A percentile compares a stretch with the other conserved stretches of the same genome.
These are phyloP conservation scores for Cinara cedri DNA, from an alignment of 2,888 invertebrate genomes.

Conservation along the genomic window DNA sequence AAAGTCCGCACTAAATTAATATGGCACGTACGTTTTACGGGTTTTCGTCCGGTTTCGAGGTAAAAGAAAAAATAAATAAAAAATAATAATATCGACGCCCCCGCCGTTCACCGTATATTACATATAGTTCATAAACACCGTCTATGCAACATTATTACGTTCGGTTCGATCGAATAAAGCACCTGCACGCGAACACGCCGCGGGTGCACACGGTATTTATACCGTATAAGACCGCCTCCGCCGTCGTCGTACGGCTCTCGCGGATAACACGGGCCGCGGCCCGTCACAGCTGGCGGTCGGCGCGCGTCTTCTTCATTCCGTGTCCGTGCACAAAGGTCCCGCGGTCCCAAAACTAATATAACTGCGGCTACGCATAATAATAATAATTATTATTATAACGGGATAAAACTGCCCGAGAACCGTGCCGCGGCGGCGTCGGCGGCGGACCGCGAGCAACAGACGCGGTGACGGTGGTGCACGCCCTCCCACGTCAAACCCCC, in stretches of 20 bases:
- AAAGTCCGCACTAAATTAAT: too few species aligned
- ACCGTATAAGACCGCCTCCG: neutral
- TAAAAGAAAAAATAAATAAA: too few species aligned
- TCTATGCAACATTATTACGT: too few species aligned
- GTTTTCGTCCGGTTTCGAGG: too few species aligned
- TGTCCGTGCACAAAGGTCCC: neutral
- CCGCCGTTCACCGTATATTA: neutral
- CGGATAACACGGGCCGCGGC: neutral
- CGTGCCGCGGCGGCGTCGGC: too few species aligned
- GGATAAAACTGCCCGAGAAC: slow-evolving; percentile 1
- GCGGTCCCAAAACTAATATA: neutral
- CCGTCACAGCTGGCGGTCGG: neutral
- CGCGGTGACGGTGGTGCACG: neutral
- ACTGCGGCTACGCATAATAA: neutral
- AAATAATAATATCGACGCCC: too few species aligned
- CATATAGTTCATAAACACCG: too few species aligned
- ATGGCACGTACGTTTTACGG: too few species aligned
- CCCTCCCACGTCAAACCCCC: too few species aligned
- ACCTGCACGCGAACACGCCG: neutral
- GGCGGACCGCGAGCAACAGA: too few species aligned
- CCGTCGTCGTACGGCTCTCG: neutral
- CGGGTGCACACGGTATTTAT: neutral
- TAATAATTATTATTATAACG: neutral
- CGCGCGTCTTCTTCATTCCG: neutral
- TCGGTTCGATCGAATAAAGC: too few species aligned